phyloP scores from a whole-genome alignment of 2,113 vertebrate genomes.

The Gavia stellata region DNA sequence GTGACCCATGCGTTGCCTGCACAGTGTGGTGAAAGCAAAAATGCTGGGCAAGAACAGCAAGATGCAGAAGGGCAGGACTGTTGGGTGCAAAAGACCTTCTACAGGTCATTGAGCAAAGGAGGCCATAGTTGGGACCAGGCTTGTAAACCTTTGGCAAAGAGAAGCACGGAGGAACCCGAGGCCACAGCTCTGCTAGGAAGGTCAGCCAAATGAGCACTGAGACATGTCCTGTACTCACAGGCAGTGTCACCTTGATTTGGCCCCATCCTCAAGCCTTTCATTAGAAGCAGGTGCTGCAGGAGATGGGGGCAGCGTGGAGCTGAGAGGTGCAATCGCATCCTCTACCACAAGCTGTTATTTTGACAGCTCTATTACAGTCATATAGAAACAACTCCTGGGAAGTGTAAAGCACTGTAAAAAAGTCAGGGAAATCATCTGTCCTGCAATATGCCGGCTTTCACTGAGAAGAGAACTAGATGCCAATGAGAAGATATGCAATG shows the following conservation, averaged over 20 bases:
- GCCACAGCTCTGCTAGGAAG: not conserved
- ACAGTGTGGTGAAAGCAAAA: not conserved
- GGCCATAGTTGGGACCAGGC: fast-evolving
- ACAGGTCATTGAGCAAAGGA: not conserved
- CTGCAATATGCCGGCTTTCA: slow-evolving; percentile 44
- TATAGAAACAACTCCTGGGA: slow-evolving; percentile 46
- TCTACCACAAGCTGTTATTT: slow-evolving; percentile 46
- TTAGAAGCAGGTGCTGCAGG: not conserved
- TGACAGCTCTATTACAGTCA: slow-evolving; percentile 59
- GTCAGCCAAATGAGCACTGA: not conserved
- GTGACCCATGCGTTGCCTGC: not conserved
- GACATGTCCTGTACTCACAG: not conserved
- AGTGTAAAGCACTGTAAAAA: slow-evolving; percentile 43
- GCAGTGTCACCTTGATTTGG: not conserved
- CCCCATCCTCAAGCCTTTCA: not conserved
- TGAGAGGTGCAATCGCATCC: not conserved
- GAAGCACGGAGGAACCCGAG: not conserved
- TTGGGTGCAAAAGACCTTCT: not conserved
- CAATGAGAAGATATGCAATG: not conserved
- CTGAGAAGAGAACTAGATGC: not conserved
- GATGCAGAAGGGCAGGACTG: not conserved
- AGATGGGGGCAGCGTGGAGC: not conserved
- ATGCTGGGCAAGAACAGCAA: not conserved
- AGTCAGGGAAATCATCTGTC: slow-evolving; percentile 16
- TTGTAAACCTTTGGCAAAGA: not conserved